Conservation (phyloP, 2,113 vertebrate species). For the Zosterops lateralis region DNA sequence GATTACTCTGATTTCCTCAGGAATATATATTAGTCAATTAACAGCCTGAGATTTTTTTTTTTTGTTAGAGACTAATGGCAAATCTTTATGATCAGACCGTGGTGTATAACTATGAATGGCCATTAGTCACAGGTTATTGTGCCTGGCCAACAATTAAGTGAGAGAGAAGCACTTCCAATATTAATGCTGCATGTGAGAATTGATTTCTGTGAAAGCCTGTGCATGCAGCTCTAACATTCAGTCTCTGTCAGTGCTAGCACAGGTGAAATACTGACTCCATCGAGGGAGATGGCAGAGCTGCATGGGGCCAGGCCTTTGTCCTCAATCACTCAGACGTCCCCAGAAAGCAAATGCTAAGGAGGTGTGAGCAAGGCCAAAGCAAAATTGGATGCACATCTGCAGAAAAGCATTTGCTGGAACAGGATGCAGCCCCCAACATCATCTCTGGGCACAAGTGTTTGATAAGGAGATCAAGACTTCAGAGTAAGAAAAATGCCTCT, state of each 20-base stretch:
- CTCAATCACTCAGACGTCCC: neutral
- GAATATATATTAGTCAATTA: constrained; percentile 47
- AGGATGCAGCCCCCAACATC: neutral
- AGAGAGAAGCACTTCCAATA: neutral
- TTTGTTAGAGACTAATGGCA: neutral
- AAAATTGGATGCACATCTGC: neutral
- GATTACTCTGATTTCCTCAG: neutral
- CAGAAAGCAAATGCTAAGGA: neutral
- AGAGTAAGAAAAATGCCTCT: neutral
- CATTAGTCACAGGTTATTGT: constrained; percentile 39
- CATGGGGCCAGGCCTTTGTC: neutral
- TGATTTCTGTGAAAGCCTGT: constrained; percentile 26
- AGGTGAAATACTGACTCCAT: constrained; percentile 13
- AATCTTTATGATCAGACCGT: neutral
- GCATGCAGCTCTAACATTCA: neutral
- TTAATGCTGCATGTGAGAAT: neutral
- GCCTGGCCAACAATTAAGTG: neutral
- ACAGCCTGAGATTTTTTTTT: neutral
- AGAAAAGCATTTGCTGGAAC: neutral
- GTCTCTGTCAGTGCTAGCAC: neutral
- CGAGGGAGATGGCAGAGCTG: neutral
- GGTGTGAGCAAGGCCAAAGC: neutral
- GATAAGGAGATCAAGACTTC: neutral
- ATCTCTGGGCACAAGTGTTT: neutral
- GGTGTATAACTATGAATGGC: neutral